Percentiles rank a stretch among this genome's conserved stretches.
These are phyloP conservation scores for Mus spretus DNA, from an alignment of 2,797 vertebrate genomes.

Conservation along the genomic window DNA sequence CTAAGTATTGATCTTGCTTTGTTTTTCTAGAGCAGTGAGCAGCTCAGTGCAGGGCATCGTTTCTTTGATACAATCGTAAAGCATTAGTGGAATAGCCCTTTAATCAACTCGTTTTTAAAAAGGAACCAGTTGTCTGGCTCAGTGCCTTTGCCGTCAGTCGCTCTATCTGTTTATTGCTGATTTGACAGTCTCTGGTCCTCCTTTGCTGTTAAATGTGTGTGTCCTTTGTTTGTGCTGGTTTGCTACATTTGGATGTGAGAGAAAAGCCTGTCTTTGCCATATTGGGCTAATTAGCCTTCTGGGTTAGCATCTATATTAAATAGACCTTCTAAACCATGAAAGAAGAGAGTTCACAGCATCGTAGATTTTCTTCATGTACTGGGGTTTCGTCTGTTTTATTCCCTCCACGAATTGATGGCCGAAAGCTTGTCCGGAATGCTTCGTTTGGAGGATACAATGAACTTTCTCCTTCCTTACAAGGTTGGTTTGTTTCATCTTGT, in stretches of 20 bases:
- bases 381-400: conserved; percentile 91
- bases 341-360: conserved; percentile 94
- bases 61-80: conserved; percentile 53
- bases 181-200: conserved; percentile 85
- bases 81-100: conserved; percentile 68
- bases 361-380: conserved; percentile 96
- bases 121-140: conserved; percentile 71
- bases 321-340: conserved; percentile 93
- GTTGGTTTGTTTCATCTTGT: conserved; percentile 90
- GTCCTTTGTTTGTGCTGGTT: conserved; percentile 88
- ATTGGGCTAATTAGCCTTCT: conserved; percentile 88
- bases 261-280: conserved; percentile 88
- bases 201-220: conserved; percentile 87
- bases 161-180: conserved; percentile 86
- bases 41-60: conserved; percentile 39
- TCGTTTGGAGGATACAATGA: conserved; percentile 99
- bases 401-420: conserved; percentile 93
- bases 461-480: conserved; percentile 95
- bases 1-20: conserved; percentile 74
- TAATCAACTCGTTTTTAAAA: conserved; percentile 69
- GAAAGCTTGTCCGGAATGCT: conserved; percentile 98
- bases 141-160: conserved; percentile 71
- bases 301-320: conserved; percentile 85
- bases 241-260: conserved; percentile 88
- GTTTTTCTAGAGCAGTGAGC: conserved; percentile 68